These are phyloP conservation scores for Microplitis manilae DNA, from an alignment of 2,888 invertebrate species.

Conservation along the genomic window DNA sequence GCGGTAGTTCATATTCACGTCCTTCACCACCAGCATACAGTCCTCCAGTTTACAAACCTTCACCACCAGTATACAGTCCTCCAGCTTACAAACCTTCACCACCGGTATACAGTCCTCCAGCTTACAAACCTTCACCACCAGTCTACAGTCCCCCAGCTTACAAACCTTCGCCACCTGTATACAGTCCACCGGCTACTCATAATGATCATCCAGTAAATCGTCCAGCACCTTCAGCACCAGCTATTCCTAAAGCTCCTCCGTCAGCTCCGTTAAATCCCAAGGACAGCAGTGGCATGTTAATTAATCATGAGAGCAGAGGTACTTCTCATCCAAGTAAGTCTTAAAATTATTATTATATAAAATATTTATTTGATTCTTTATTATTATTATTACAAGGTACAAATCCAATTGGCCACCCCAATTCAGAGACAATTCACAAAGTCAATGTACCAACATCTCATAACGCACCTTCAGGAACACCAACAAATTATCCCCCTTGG, in stretches of 20 bases:
- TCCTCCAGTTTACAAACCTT: not conserved
- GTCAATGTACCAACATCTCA: not conserved
- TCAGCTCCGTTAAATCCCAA: conserved; percentile 20
- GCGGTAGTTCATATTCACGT: not conserved
- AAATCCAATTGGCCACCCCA: not conserved
- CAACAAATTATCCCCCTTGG: conserved; percentile 42
- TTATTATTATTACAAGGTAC: not conserved
- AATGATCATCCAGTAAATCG: not conserved
- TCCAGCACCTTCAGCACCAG: not conserved
- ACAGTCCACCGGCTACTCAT: not conserved
- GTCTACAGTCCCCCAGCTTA: not conserved
- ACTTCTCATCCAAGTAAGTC: conserved; percentile 50
- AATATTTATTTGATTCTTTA: no score
- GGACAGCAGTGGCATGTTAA: conserved; percentile 46
- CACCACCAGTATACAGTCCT: not conserved
- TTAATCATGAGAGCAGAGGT: conserved; percentile 53
- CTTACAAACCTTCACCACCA: not conserved
- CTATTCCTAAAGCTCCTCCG: not conserved
- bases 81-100: not conserved
- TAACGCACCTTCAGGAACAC: not conserved
- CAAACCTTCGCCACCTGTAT: not conserved
- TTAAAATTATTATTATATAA: not conserved
- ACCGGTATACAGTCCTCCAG: not conserved
- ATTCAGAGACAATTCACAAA: not conserved
- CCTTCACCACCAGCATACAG: not conserved